phyloP scores from a whole-genome alignment of 2,888 invertebrate species.

The Syrphus vitripennis region DNA sequence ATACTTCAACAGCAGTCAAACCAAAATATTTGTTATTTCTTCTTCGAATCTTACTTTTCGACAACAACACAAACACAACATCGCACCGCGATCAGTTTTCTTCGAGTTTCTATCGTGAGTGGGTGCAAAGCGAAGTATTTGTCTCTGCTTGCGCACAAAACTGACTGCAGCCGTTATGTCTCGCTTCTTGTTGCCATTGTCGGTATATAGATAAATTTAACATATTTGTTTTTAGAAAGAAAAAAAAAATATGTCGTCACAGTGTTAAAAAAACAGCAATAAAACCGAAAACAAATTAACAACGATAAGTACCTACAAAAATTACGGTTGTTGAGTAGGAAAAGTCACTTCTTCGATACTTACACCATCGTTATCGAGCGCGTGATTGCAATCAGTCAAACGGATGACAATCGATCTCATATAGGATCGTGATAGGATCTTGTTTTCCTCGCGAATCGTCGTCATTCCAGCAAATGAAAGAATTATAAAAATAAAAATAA shows the following conservation, averaged over 20 bases:
- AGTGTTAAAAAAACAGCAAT: background rate
- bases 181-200: background rate
- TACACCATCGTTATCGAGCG: slow-evolving; percentile 1
- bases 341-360: background rate
- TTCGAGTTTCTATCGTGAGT: slow-evolving; percentile 43
- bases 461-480: slow-evolving; percentile 35
- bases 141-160: background rate
- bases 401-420: slow-evolving; percentile 53
- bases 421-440: slow-evolving; percentile 34
- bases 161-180: slow-evolving; percentile 4
- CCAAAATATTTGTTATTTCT: background rate
- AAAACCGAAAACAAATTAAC: background rate
- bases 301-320: background rate
- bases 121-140: slow-evolving; percentile 16
- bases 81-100: slow-evolving; percentile 50
- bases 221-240: background rate
- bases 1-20: background rate
- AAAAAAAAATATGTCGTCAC: slow-evolving; percentile 2
- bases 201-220: background rate
- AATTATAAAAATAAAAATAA: slow-evolving; percentile 37
- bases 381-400: slow-evolving; percentile 13
- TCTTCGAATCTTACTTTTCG: background rate
- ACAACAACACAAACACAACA: slow-evolving; percentile 37
- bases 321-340: background rate
- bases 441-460: slow-evolving; percentile 22